Evolutionary conservation across 2,113 vertebrate species (phyloP).

Genomic region (Haemorhous mexicanus): DNA sequence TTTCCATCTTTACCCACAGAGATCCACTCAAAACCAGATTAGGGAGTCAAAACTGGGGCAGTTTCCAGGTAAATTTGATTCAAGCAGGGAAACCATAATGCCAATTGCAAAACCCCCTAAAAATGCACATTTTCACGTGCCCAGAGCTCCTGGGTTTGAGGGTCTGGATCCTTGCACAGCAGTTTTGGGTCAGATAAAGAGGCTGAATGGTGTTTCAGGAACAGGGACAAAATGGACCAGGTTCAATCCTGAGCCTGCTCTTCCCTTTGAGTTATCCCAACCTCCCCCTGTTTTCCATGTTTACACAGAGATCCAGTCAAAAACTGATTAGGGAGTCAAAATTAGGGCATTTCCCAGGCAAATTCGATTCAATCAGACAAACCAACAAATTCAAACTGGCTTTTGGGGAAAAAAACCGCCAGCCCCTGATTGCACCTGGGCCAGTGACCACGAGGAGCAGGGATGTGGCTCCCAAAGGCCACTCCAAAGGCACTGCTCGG

Average conservation of each 20-base stretch:
- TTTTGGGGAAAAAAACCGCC: neutral
- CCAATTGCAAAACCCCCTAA: too few species aligned
- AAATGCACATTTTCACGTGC: too few species aligned
- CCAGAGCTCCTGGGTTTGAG: too few species aligned
- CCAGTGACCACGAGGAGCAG: neutral
- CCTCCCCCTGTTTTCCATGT: neutral
- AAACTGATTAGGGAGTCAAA: neutral
- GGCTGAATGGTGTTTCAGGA: too few species aligned
- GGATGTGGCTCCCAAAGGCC: neutral
- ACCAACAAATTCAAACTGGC: neutral
- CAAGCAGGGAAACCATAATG: neutral
- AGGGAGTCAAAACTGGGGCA: neutral
- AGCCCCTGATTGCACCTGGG: neutral
- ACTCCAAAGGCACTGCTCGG: neutral
- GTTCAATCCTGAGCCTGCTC: neutral
- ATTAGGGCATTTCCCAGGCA: neutral
- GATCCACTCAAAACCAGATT: neutral
- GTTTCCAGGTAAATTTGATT: neutral
- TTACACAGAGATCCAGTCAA: neutral
- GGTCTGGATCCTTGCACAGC: too few species aligned
- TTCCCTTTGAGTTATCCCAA: neutral
- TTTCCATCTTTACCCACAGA: neutral
- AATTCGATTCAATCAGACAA: neutral
- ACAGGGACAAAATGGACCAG: too few species aligned
- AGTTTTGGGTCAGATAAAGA: too few species aligned